Evolutionary conservation across 2,797 vertebrate genomes (phyloP), one percentile per base, ranked within the genome.

Genomic region (Tympanoctomys barrerae): DNA sequence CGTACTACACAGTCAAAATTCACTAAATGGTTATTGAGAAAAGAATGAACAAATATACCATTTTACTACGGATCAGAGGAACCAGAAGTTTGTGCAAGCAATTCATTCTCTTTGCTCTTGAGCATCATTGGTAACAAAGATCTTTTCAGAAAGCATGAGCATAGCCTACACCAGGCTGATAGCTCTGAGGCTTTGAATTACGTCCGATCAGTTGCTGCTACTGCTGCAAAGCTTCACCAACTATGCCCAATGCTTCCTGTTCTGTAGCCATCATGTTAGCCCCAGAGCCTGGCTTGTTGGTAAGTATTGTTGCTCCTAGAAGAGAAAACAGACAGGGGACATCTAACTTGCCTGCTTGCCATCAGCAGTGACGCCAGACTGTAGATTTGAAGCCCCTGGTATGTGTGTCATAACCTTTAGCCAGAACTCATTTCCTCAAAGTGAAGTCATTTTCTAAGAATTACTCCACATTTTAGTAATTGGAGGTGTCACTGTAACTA

Each of bases 371-470:
- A 86, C 24, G 71, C 64, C 61, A 62, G 78, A 94, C n/a, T 80
- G n/a, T 1, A 0, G 71, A 88, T 95, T 54, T 59, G 79, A 95
- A 96, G 85, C 18, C 59, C 75, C 85, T 26, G 10, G 73, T 13
- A 11, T 59, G 59, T 61, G 59, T 28, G 71, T 94, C 87, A 87
- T 95, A 96, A 94, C 94, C 96, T 90, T 97, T 96, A 94, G 96
- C 98, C 96, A 98, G 95, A 95, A 87, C 85, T 94, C 83, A 91
- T 96, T 98, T 98, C 98, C 98, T 98, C 96, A 91, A 97, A 97
- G 96, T 96, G 98, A 98, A 98, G 96, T 94, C 81, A 94, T 87
- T 96, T 96, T 96, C 95, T 79, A 83, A 91, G 87, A 95, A 96
- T 93, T 49, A 93, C 84, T 94, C 96, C 75, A 77, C 95, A 97